These are phyloP conservation scores for Malthinus flaveolus DNA, from an alignment of 2,888 invertebrate genomes.

Conservation along the genomic window DNA sequence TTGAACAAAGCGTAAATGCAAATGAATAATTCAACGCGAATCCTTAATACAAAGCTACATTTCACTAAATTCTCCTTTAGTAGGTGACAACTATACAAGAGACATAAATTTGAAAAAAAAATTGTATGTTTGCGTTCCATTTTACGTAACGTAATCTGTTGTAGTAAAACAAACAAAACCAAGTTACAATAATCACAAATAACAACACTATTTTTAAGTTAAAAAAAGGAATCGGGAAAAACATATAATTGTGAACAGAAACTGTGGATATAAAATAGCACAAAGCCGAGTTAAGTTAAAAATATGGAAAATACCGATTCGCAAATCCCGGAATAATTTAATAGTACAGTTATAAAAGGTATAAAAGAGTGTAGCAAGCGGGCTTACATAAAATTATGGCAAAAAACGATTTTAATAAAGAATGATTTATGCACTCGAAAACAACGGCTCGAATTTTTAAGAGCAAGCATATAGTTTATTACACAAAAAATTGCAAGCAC, in stretches of 20 bases:
- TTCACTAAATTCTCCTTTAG: too few relatives aligned
- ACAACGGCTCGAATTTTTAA: constrained; percentile 30
- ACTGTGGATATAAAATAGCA: constrained; percentile 19
- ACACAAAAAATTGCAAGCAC: constrained; percentile 3
- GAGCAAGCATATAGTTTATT: constrained; percentile 23
- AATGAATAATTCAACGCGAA: too few relatives aligned
- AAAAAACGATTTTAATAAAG: constrained; percentile 44
- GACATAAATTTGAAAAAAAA: too few relatives aligned
- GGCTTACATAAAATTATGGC: constrained; percentile 30
- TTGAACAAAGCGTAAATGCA: too few relatives aligned
- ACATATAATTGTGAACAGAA: constrained; percentile 21
- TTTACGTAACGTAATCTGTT: too few relatives aligned
- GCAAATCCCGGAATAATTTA: constrained; percentile 31
- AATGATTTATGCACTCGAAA: constrained; percentile 40
- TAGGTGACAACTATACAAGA: too few relatives aligned
- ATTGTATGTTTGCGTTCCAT: too few relatives aligned
- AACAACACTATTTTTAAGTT: too few relatives aligned
- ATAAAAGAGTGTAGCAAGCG: constrained; percentile 30
- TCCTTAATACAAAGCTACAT: too few relatives aligned
- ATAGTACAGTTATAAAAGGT: constrained; percentile 32
- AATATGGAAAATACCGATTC: constrained; percentile 30
- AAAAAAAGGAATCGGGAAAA: constrained; percentile 12
- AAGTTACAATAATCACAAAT: too few relatives aligned
- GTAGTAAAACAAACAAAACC: too few relatives aligned
- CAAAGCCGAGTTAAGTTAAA: constrained; percentile 24